Percentiles rank a stretch among this genome's conserved stretches.
Conservation (phyloP, 2,888 invertebrate genomes). For the Xylota segnis region DNA sequence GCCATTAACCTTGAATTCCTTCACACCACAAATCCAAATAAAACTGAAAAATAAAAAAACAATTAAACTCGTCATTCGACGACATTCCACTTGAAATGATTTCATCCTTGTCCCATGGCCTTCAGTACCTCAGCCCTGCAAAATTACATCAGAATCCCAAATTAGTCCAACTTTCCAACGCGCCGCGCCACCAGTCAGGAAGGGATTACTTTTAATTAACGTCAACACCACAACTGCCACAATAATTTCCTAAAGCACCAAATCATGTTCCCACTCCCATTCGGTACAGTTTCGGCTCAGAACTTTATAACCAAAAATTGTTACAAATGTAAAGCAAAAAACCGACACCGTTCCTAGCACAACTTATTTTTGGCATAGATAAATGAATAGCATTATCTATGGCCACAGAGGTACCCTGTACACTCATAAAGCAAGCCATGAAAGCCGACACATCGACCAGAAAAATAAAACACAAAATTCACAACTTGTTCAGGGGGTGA, state of each 20-base stretch:
- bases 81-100: constrained; percentile 14
- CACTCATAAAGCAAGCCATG: constrained; percentile 25
- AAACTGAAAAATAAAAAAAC: neutral
- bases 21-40: neutral
- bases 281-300: constrained; percentile 3
- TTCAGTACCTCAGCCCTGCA: neutral
- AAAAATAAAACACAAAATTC: neutral
- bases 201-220: constrained; percentile 45
- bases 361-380: constrained; percentile 61
- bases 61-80: neutral
- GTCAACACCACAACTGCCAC: constrained; percentile 24
- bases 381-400: constrained; percentile 61
- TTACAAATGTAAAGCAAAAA: constrained; percentile 2
- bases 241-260: neutral
- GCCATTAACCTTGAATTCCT: constrained; percentile 18
- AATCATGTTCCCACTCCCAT: constrained; percentile 46
- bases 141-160: constrained; percentile 26
- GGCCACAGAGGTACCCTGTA: constrained; percentile 14
- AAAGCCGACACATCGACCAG: constrained; percentile 6
- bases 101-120: constrained; percentile 4
- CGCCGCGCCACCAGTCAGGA: neutral
- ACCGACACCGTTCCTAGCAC: constrained; percentile 21
- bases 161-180: neutral
- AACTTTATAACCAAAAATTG: constrained; percentile 28
- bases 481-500: neutral